Conservation (phyloP, 2,888 invertebrate species). For the Ichneumoninae sp. region DNA sequence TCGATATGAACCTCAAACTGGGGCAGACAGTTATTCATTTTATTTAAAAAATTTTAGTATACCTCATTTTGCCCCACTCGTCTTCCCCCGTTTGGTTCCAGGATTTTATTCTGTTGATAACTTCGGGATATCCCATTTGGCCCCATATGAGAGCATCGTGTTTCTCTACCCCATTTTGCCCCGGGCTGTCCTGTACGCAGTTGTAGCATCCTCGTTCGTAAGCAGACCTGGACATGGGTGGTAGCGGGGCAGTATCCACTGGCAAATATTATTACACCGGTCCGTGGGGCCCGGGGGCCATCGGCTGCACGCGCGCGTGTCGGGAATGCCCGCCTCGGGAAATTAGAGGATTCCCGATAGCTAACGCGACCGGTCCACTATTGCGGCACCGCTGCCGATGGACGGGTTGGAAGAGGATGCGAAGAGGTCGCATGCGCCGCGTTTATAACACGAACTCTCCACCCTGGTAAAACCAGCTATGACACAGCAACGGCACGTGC, state of each 20-base stretch:
- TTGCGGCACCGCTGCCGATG: conserved; percentile 22
- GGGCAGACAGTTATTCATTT: too few relatives aligned
- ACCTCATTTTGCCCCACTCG: too few relatives aligned
- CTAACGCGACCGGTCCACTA: conserved; percentile 21
- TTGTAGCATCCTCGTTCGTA: conserved; percentile 1
- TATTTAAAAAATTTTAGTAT: too few relatives aligned
- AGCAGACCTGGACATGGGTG: neutral
- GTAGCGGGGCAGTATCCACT: conserved; percentile 31
- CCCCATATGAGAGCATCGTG: too few relatives aligned
- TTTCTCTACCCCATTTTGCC: too few relatives aligned
- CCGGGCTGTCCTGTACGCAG: neutral
- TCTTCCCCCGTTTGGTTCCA: too few relatives aligned
- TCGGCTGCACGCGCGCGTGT: conserved; percentile 63
- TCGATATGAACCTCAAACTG: too few relatives aligned
- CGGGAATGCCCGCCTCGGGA: conserved; percentile 70
- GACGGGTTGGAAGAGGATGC: conserved; percentile 26
- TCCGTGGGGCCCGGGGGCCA: conserved; percentile 42
- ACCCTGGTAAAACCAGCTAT: conserved; percentile 36
- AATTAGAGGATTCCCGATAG: conserved; percentile 65
- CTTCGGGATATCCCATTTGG: too few relatives aligned
- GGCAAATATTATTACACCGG: conserved; percentile 68
- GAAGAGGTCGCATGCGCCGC: conserved; percentile 10
- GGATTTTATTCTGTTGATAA: too few relatives aligned
- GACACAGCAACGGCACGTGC: conserved; percentile 27
- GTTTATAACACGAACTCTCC: conserved; percentile 6